These are phyloP conservation scores for Triops longicaudatus DNA, from an alignment of 1,140 invertebrate species.

Conservation along the genomic window DNA sequence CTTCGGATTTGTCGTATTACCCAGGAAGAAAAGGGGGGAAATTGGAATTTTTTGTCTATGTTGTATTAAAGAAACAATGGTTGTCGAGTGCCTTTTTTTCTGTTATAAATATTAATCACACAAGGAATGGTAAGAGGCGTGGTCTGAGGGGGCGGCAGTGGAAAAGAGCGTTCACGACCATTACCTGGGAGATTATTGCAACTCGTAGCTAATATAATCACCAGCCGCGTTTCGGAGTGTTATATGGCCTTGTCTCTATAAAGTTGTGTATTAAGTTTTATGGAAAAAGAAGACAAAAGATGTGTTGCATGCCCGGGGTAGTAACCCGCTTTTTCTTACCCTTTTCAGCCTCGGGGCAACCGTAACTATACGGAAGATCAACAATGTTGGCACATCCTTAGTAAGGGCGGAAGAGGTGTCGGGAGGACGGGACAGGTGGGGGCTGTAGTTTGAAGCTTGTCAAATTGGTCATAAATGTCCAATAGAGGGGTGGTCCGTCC, in stretches of 20 bases:
- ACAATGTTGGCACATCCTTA: not conserved
- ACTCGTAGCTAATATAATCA: not conserved
- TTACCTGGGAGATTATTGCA: not conserved
- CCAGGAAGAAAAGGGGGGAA: not conserved
- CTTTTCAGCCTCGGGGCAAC: not conserved
- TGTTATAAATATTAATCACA: not conserved
- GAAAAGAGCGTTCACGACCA: not conserved
- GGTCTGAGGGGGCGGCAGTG: not conserved
- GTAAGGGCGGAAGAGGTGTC: not conserved
- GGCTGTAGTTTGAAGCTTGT: not conserved
- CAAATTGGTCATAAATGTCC: slow-evolving; percentile 4
- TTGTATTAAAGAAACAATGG: not conserved
- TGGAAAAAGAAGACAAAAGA: not conserved
- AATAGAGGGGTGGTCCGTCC: not conserved
- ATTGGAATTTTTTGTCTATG: not conserved
- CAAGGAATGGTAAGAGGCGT: not conserved
- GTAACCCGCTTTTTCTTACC: not conserved
- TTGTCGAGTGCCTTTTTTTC: not conserved
- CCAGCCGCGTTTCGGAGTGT: not conserved
- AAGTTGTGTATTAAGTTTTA: not conserved
- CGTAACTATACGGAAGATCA: not conserved
- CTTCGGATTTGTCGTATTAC: not conserved
- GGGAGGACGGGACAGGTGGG: not conserved
- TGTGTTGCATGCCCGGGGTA: not conserved
- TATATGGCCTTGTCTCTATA: not conserved